phyloP scores from a whole-genome alignment of 2,113 vertebrate species.

The Scomber japonicus region DNA sequence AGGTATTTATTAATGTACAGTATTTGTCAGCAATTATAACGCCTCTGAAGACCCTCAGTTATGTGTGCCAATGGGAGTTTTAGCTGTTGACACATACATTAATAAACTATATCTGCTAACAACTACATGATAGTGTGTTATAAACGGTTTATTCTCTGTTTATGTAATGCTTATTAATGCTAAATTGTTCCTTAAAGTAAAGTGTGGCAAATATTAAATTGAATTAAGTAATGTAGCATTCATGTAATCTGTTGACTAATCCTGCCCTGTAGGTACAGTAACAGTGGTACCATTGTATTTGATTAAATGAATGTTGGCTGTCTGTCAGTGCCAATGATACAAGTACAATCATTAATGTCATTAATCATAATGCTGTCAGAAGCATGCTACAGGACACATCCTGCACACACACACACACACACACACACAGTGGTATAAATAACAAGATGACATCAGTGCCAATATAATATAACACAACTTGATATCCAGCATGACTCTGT shows the following conservation, averaged over 20 bases:
- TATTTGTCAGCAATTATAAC: too few relatives aligned
- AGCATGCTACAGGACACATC: background rate
- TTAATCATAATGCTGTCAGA: constrained; percentile 14
- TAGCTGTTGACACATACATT: too few relatives aligned
- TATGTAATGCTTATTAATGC: too few relatives aligned
- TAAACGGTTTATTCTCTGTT: too few relatives aligned
- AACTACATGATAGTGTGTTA: too few relatives aligned
- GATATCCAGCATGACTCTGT: constrained; percentile 38
- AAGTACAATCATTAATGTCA: background rate
- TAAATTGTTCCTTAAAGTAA: too few relatives aligned
- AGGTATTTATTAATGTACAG: too few relatives aligned
- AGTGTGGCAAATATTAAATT: background rate
- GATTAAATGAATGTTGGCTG: constrained; percentile 17
- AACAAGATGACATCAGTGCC: background rate
- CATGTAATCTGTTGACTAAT: background rate
- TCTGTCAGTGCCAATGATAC: constrained; percentile 22
- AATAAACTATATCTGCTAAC: too few relatives aligned
- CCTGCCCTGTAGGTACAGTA: background rate
- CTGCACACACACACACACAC: background rate
- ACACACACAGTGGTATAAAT: background rate
- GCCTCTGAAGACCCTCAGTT: too few relatives aligned
- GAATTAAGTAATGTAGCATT: background rate
- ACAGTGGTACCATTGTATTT: background rate
- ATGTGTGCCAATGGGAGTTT: too few relatives aligned
- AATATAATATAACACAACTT: constrained; percentile 5